These are phyloP conservation scores for Silurus lanzhouensis DNA, from an alignment of 2,797 vertebrate species.

Conservation along the genomic window DNA sequence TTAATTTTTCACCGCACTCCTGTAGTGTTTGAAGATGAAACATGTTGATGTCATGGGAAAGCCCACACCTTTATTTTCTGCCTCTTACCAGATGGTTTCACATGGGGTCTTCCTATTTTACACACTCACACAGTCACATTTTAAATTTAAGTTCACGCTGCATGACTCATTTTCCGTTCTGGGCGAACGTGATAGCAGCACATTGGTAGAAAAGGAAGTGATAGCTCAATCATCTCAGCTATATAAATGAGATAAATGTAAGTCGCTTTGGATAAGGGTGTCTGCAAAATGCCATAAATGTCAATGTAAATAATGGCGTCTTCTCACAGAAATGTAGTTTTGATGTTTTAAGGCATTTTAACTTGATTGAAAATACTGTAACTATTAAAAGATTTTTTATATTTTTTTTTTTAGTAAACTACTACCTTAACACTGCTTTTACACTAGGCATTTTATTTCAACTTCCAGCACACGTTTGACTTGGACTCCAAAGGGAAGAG, in stretches of 20 bases:
- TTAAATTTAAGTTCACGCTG: neutral
- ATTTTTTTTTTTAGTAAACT: neutral
- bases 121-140: neutral
- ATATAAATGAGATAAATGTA: too few species aligned
- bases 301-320: neutral
- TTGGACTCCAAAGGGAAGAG: neutral
- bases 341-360: neutral
- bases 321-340: neutral
- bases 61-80: constrained; percentile 29
- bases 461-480: neutral
- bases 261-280: too few species aligned
- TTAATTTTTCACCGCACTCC: constrained; percentile 24
- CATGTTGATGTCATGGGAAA: constrained; percentile 31
- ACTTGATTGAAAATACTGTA: neutral
- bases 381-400: neutral
- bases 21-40: constrained; percentile 28
- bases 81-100: neutral
- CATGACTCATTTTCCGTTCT: constrained; percentile 11
- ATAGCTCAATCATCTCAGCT: too few species aligned
- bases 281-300: too few species aligned
- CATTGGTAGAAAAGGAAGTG: too few species aligned
- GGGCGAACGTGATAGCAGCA: neutral
- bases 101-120: constrained; percentile 15
- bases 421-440: neutral
- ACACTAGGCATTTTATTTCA: neutral